These are phyloP conservation scores for Vollenhovia emeryi DNA, from an alignment of 1,140 invertebrate genomes.

Conservation along the genomic window DNA sequence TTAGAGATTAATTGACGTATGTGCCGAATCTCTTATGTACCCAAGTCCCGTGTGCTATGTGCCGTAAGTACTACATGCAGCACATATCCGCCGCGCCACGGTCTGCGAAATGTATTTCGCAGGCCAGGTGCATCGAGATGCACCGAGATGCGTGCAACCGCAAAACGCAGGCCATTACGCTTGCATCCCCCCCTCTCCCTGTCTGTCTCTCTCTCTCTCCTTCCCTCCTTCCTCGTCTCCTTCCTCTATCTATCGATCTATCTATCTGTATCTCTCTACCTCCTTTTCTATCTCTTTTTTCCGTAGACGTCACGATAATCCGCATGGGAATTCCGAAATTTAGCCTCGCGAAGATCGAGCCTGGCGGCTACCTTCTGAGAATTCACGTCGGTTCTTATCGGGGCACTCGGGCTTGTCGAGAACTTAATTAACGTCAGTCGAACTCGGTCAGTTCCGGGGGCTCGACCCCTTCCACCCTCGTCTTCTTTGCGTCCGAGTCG, in stretches of 20 bases:
- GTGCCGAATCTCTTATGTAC: not conserved
- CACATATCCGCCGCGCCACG: slow-evolving; percentile 2
- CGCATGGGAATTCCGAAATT: not conserved
- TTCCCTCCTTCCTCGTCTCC: not conserved
- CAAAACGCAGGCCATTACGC: slow-evolving; percentile 46
- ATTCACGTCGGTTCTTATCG: not conserved
- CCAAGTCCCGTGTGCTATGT: not conserved
- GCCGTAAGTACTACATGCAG: not conserved
- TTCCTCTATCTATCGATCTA: too few species aligned
- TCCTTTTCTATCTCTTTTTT: not conserved
- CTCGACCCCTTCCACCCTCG: not conserved
- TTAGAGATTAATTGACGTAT: slow-evolving; percentile 29
- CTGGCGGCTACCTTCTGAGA: not conserved
- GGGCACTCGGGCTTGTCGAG: slow-evolving; percentile 1
- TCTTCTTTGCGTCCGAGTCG: not conserved
- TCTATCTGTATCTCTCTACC: not conserved
- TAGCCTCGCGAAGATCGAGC: not conserved
- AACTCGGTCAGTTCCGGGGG: slow-evolving; percentile 8
- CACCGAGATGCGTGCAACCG: slow-evolving; percentile 35
- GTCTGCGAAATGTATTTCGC: slow-evolving; percentile 46
- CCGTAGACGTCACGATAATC: not conserved
- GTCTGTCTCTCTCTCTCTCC: not conserved
- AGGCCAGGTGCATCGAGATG: slow-evolving; percentile 33
- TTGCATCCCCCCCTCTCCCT: not conserved
- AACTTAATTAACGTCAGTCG: slow-evolving; percentile 57